Evolutionary conservation across 2,888 invertebrate species (phyloP), one percentile per base, ranked within the genome.

Genomic region (Drosophila infuscata): DNA sequence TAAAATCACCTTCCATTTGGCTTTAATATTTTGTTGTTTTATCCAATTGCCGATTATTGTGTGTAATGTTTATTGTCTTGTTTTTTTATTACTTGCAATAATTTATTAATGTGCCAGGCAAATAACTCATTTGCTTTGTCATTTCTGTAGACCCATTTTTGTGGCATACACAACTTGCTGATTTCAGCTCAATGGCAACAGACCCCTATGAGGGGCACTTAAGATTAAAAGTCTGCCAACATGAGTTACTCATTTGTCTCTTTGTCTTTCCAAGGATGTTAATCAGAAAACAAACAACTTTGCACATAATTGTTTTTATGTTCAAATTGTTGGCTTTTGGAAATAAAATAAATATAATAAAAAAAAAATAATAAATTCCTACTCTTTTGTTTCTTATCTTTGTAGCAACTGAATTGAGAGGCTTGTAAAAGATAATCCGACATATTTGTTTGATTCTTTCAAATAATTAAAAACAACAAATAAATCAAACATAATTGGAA

Each of bases 1-100:
- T 58, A 75, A 72, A 75, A 82, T 64, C 78, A 78, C 76, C 78
- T 76, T 89, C 52, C 71, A 67, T 73, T 57, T 43, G 38, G 46
- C 25, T 46, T 25, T 25, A 46, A 25, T 46, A 25, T 60, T 60
- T 60, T 71, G 36, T 70, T 76, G 51, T 66, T 61, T 52, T 60
- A 56, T 59, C 77, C 71, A 66, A 83, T 70, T 70, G 74, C 49
- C 70, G 70, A 66, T 71, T 86, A 60, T 86, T 86, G 74, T 75
- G 77, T 75, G 73, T 89, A 83, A 78, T 81, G 62, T 72, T 76
- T 59, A 72, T 70, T 85, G 59, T 70, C 52, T 72, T 59, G 20
- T 60, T 51, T 36, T 36, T 56, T 53, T 32, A 35, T 54, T 73
- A 65, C 68, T 63, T 70, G 66, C 72, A 74, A 74, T 74, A 70